Evolutionary conservation across 2,113 vertebrate species (phyloP).

Genomic region (Trochalopteron elliotii): DNA sequence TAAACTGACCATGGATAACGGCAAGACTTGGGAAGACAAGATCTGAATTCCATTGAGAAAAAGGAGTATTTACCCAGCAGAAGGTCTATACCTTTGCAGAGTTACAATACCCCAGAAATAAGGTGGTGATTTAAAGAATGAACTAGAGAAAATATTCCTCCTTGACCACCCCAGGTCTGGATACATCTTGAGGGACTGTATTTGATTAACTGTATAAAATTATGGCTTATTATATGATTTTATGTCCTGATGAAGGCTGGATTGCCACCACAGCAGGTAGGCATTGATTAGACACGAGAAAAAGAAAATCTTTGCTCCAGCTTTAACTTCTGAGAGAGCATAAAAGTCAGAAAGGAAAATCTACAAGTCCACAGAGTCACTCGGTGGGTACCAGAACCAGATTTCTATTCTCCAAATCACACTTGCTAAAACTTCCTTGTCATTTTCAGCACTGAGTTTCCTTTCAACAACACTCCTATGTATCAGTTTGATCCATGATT

Average conservation of each 20-base stretch:
- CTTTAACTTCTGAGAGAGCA: background rate
- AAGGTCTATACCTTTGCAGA: background rate
- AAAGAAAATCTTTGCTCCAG: background rate
- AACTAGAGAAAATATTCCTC: background rate
- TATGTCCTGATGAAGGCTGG: background rate
- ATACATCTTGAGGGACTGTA: background rate
- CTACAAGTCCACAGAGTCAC: background rate
- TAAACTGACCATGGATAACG: background rate
- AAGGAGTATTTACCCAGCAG: background rate
- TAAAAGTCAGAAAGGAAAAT: background rate
- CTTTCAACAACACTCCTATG: background rate
- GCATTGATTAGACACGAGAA: background rate
- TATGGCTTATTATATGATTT: background rate
- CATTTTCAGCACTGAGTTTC: background rate
- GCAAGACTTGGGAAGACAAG: background rate
- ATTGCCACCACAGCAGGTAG: background rate
- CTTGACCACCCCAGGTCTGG: background rate
- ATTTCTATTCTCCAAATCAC: background rate
- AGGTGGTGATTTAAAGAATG: background rate
- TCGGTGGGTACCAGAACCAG: background rate
- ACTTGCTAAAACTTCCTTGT: background rate
- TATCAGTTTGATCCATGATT: constrained; percentile 28
- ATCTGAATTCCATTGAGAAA: background rate
- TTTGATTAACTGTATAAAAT: background rate
- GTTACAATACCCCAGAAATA: background rate